Base-by-base conservation (phyloP, 92 coral and sea anemone genomes). In the Metridium senile region DNA sequence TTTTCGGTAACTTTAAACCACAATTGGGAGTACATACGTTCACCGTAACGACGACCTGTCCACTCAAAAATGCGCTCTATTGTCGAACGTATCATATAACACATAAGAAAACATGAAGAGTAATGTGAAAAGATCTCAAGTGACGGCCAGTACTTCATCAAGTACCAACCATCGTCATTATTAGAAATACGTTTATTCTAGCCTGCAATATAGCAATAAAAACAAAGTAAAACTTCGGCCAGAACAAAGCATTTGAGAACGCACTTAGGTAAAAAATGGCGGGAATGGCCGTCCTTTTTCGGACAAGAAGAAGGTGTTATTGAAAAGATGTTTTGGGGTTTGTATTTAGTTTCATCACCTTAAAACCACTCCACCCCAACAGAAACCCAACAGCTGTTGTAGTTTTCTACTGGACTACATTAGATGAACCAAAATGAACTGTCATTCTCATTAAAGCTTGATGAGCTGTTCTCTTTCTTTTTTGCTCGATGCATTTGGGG, bases 11-110 rank as follows among this genome's bases (percentile, higher is more conserved):
- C 33, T 39, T 19, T 45, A 63, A 33, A 78, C 89, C 84, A 64
- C 76, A 78, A 54, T 76, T 62, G 68, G 58, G 46, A 59, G 63
- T 84, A 82, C 97, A 91, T 83, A 77, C 90, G 97, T 86, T 85
- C 97, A 66, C 92, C 97, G 77, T 89, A 91, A 91, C 97, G 72
- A 91, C 97, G 78, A 61, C 34, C 83, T 61, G 34, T 53, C 31
- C 22, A 59, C 29, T 59, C 33, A 59, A 26, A 59, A 59, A 54
- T 59, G 66, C 66, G 66, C 66, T 59, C 66, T 59, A 22, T 68
- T 18, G 62, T 78, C 28, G 18, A 28, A 32, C 43, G 76, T 53
- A 79, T 79, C 84, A 67, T 59, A 52, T 79, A 67, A 70, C 84
- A 69, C 77, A 59, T 79, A 33, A 68, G 59, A 54, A 70, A 58